Evolutionary conservation across 2,113 vertebrate species (phyloP), one percentile per base, ranked within the genome.

Genomic region (Psephotus haematonotus): DNA sequence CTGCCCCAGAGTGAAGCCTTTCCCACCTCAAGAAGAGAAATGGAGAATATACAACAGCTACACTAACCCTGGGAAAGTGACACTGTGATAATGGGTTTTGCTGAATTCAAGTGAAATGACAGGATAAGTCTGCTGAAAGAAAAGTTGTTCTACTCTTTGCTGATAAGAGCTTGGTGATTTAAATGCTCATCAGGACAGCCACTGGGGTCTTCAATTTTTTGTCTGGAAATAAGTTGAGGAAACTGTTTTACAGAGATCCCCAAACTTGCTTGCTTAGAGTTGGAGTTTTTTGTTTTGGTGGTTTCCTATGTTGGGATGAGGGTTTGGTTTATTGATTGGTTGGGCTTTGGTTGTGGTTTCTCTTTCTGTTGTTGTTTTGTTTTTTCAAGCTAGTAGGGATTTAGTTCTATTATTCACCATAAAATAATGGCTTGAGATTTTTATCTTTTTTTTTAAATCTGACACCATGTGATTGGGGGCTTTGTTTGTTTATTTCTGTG

Each of bases 81-180:
- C 65, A 28, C 27, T 23, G 31, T 11, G 31, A 52, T 88, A 80
- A 91, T 25, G 33, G 44, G 23, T 28, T 83, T 79, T 67, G 57
- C 67, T 88, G 78, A 70, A 91, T 52, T 55, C 75, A 68, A 68
- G 60, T 71, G 46, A 85, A 92, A 85, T 1, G 3, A 49, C 37
- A 94, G 62, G 37, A 82, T 60, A 93, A 90, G 69, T 87, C 59
- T 65, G 24, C 55, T 80, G 63, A 39, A 76, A 82, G 52, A 49
- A 52, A 49, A 74, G 46, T 74, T 82, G 15, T n/a, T 87, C 63
- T 50, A 29, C n/a, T 43, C 62, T 17, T 37, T 1, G 0, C 35
- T 88, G 91, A 81, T 91, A 93, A 94, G 24, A 28, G 11, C 31
- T 83, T 47, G 8, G 70, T 81, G 64, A 93, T 96, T 93, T 93